Percentiles rank a stretch among this genome's conserved stretches.
These are phyloP conservation scores for Bothrops jararaca DNA, from an alignment of 2,113 vertebrate genomes.

Conservation along the genomic window DNA sequence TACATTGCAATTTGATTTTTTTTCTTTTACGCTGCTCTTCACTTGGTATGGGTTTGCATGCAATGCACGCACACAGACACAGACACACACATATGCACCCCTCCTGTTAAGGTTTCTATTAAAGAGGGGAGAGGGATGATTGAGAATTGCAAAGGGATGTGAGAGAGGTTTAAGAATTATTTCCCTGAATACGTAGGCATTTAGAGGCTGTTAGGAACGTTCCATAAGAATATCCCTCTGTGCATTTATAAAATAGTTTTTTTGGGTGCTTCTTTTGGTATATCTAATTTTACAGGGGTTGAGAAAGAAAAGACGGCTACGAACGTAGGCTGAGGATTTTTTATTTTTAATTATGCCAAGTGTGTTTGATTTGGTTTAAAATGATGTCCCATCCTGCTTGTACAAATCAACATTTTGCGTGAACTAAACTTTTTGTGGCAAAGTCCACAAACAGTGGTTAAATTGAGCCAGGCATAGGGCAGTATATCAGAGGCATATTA, in stretches of 20 bases:
- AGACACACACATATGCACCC: not conserved
- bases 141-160: not conserved
- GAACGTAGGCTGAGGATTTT: not conserved
- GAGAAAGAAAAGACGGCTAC: not conserved
- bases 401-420: not conserved
- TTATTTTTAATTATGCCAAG: not conserved
- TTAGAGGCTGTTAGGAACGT: not conserved
- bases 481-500: not conserved
- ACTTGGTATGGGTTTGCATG: not conserved
- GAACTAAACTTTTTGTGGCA: not conserved
- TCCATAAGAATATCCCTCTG: not conserved
- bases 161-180: not conserved
- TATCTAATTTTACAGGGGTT: not conserved
- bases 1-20: not conserved
- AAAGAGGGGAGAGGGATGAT: not conserved
- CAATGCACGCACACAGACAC: not conserved
- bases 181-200: not conserved
- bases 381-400: not conserved
- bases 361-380: not conserved
- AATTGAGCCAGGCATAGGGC: not conserved
- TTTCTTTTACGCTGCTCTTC: not conserved
- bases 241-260: not conserved
- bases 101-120: not conserved
- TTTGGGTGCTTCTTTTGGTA: not conserved
- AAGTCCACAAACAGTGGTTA: not conserved